Conservation (phyloP, 2,797 vertebrate species). For the Salarias fasciatus region DNA sequence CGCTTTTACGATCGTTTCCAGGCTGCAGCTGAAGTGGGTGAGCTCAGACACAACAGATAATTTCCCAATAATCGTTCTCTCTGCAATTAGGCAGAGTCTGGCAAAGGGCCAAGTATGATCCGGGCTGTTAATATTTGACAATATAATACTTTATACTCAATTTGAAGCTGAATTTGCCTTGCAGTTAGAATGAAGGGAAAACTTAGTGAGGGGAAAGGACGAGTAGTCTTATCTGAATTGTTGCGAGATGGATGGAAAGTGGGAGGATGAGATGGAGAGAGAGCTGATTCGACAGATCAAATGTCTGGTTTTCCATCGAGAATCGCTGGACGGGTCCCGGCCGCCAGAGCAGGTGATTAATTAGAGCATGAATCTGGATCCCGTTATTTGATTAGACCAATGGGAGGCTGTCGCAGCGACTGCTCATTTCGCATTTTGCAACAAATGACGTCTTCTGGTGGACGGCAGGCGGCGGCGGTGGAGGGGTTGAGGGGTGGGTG, state of each 20-base stretch:
- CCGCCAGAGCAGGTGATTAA: constrained; percentile 79
- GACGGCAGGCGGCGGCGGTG: not conserved
- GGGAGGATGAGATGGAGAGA: constrained; percentile 43
- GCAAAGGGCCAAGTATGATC: constrained; percentile 27
- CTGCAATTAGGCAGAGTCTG: constrained; percentile 39
- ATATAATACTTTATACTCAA: constrained; percentile 17
- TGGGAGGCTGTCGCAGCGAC: constrained; percentile 63
- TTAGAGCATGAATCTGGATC: constrained; percentile 75
- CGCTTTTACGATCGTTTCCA: constrained; percentile 24
- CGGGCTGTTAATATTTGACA: constrained; percentile 14
- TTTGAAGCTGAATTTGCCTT: too few species aligned
- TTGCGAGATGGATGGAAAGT: constrained; percentile 61
- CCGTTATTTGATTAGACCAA: constrained; percentile 77
- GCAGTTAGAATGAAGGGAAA: constrained; percentile 26
- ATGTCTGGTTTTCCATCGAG: constrained; percentile 58
- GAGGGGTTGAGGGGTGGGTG: not conserved
- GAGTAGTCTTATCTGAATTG: constrained; percentile 48
- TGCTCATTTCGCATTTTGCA: constrained; percentile 52
- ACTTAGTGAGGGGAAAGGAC: constrained; percentile 3
- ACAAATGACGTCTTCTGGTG: constrained; percentile 43
- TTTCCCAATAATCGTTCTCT: constrained; percentile 41
- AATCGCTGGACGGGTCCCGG: constrained; percentile 45
- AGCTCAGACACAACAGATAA: constrained; percentile 22
- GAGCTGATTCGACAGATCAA: constrained; percentile 76
- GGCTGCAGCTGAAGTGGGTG: constrained; percentile 18